Conservation (phyloP, 2,888 invertebrate species). For the Pollenia amentaria region DNA sequence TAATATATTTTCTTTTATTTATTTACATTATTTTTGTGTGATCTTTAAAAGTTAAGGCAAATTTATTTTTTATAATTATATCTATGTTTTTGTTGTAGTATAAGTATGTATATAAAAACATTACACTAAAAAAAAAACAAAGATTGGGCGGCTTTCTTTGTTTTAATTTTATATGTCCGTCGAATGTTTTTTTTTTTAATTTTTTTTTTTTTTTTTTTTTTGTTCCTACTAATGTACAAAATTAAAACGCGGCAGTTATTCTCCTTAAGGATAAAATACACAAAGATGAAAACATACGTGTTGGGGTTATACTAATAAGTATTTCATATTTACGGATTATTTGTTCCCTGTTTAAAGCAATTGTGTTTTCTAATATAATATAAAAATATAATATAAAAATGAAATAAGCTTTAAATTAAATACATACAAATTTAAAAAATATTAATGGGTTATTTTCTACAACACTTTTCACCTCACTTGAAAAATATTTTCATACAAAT, state of each 20-base stretch:
- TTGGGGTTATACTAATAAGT: background rate
- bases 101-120: conserved; percentile 55
- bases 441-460: too few species aligned
- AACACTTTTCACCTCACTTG: too few species aligned
- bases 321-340: background rate
- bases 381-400: background rate
- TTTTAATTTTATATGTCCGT: conserved; percentile 57
- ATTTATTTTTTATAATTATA: conserved; percentile 59
- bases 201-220: conserved; percentile 45
- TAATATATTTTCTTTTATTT: conserved; percentile 33
- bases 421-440: too few species aligned
- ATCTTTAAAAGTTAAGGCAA: conserved; percentile 74
- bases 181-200: conserved; percentile 54
- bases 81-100: conserved; percentile 41
- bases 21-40: conserved; percentile 63
- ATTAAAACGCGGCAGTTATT: conserved; percentile 62
- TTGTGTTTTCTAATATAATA: background rate
- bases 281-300: conserved; percentile 20
- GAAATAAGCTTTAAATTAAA: too few species aligned
- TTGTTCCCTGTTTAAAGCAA: conserved; percentile 41
- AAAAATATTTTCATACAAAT: too few species aligned
- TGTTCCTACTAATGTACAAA: conserved; percentile 54
- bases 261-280: conserved; percentile 35
- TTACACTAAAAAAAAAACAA: conserved; percentile 57
- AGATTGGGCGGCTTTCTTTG: conserved; percentile 72